Conservation (phyloP, 2,797 vertebrate species). For the Aselliscus stoliczkanus region DNA sequence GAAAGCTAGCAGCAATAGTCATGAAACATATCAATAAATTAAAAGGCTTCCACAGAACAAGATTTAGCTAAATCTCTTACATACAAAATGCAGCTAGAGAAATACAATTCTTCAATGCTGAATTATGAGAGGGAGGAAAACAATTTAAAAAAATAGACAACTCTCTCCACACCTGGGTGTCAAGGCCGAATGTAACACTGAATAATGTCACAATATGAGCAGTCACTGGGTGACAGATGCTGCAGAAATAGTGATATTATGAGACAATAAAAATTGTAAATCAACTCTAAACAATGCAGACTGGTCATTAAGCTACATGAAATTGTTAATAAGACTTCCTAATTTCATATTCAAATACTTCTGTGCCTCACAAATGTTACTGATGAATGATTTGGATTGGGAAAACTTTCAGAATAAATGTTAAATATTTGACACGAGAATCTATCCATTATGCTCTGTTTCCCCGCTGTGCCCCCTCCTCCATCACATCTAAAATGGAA, state of each 20-base stretch:
- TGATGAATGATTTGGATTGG: background rate
- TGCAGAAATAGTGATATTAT: conserved; percentile 57
- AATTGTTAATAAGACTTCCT: conserved; percentile 22
- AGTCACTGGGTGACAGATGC: conserved; percentile 75
- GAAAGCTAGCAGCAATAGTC: conserved; percentile 76
- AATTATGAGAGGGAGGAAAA: conserved; percentile 74
- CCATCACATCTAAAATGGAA: background rate
- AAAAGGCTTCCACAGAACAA: conserved; percentile 81
- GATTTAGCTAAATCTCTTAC: conserved; percentile 72
- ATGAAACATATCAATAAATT: conserved; percentile 79
- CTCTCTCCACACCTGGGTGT: conserved; percentile 77
- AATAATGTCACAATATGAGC: conserved; percentile 81
- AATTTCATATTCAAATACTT: conserved; percentile 35
- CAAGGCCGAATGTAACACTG: conserved; percentile 82
- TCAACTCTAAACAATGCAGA: conserved; percentile 16
- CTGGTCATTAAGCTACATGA: conserved; percentile 5
- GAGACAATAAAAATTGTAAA: conserved; percentile 20
- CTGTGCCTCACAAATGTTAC: background rate
- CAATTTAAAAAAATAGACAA: conserved; percentile 86
- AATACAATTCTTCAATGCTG: conserved; percentile 78
- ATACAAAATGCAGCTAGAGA: conserved; percentile 77
- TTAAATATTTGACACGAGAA: background rate
- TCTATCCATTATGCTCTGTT: background rate
- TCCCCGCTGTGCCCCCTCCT: background rate
- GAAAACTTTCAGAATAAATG: background rate